A percentile compares a stretch with the other conserved stretches of the same genome.
These are phyloP conservation scores for Drosophila willistoni DNA, from an alignment of 1,140 invertebrate genomes.

Conservation along the genomic window DNA sequence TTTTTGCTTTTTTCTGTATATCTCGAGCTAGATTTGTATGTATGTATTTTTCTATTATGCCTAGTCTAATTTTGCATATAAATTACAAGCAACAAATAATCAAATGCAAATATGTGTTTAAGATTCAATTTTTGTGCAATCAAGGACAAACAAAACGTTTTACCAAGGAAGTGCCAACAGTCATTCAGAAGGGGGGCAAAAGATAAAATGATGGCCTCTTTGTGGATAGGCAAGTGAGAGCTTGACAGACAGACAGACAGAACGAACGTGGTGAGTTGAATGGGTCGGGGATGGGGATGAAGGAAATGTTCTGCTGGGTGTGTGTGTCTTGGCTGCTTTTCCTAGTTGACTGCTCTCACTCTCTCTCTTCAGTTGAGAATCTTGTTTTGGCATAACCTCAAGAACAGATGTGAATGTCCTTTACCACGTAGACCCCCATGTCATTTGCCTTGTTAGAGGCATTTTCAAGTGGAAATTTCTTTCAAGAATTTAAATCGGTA, in stretches of 20 bases:
- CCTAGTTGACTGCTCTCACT: background rate
- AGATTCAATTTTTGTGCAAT: constrained; percentile 78
- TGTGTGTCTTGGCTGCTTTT: background rate
- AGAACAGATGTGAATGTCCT: constrained; percentile 8
- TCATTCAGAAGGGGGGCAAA: constrained; percentile 6
- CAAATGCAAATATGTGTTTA: constrained; percentile 78
- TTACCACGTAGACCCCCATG: background rate
- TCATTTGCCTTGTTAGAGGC: background rate
- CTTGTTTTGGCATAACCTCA: constrained; percentile 10
- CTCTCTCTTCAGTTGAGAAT: background rate
- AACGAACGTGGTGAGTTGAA: background rate
- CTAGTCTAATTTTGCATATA: constrained; percentile 73
- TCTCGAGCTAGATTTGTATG: background rate
- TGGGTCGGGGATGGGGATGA: no score
- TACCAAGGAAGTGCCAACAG: constrained; percentile 18
- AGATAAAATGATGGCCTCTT: constrained; percentile 12
- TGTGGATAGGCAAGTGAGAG: constrained; percentile 9
- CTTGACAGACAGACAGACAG: constrained; percentile 28
- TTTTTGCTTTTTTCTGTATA: no score
- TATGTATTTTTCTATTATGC: constrained; percentile 19
- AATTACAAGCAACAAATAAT: constrained; percentile 78
- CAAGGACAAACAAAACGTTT: constrained; percentile 49
- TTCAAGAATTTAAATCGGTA: background rate
- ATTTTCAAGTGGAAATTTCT: background rate
- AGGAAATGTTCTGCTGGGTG: background rate